phyloP scores from a whole-genome alignment of 1,140 invertebrate species.

The Elymnias hypermnestra region DNA sequence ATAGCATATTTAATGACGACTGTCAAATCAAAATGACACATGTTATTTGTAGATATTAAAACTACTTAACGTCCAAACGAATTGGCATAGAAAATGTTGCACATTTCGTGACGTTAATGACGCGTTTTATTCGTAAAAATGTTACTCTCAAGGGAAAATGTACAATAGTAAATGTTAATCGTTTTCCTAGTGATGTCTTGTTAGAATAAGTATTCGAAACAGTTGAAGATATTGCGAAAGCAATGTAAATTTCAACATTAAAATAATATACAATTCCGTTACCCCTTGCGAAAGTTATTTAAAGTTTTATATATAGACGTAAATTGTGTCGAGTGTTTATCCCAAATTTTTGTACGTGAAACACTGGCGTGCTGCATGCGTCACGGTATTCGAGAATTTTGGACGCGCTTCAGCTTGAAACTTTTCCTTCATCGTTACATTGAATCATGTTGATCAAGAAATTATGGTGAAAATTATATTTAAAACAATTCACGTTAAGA shows the following conservation, averaged over 20 bases:
- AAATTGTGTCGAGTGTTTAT: conserved; percentile 21
- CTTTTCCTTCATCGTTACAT: conserved; percentile 13
- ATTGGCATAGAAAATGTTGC: too few species aligned
- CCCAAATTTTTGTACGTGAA: conserved; percentile 12
- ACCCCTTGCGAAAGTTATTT: neutral
- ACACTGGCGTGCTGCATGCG: neutral
- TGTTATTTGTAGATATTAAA: too few species aligned
- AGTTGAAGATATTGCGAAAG: neutral
- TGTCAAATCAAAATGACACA: too few species aligned
- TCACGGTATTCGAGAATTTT: conserved; percentile 4
- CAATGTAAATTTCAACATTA: neutral
- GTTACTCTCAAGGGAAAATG: too few species aligned
- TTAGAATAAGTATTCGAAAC: too few species aligned
- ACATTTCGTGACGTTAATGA: too few species aligned
- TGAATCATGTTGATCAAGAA: conserved; percentile 7
- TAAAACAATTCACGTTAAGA: neutral
- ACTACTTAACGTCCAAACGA: too few species aligned
- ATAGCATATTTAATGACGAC: too few species aligned
- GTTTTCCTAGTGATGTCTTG: too few species aligned
- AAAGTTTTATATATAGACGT: conserved; percentile 13
- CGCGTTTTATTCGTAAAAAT: too few species aligned
- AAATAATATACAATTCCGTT: neutral
- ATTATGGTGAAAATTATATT: too few species aligned
- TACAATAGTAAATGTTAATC: too few species aligned
- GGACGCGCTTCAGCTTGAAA: conserved; percentile 9